Base-by-base conservation (phyloP, 2,888 invertebrate genomes). In the Amaurobius ferox region DNA sequence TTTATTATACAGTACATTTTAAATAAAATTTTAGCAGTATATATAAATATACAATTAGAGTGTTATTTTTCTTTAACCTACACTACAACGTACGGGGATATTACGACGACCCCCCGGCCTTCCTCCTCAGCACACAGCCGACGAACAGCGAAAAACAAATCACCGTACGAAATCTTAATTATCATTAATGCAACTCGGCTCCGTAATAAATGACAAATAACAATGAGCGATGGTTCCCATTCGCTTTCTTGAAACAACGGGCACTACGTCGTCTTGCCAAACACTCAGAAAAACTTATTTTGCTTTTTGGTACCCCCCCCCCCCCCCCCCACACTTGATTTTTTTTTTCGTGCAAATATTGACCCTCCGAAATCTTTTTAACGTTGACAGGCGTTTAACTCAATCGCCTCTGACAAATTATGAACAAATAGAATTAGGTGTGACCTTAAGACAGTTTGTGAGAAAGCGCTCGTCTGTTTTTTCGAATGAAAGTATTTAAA, bases 341-440 rank as follows among this genome's bases (percentile, higher is more conserved):
- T 66, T 30, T 66, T 19, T 7, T 19, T 48, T 35, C 39, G 62
- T 67, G 64, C 77, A 76, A 83, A 83, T 83, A 83, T 83, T 83
- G 83, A 83, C 83, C 71, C 28, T n/a, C 66, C 44, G 70, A 67
- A 68, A 26, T 44, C 32, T 67, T 67, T 72, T 13, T 35, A 73
- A 26, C 39, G 26, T 39, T 83, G 83, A 83, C 83, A 83, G 77
- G 61, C 83, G 72, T 77, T 83, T 67, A 83, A 77, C 66, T 71
- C 67, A 83, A 39, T 83, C 83, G 66, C 77, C 19, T 48, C 77
- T 62, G 72, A 72, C 83, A 83, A 83, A 83, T 83, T 83, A 83
- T 72, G 77, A 83, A 72, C 72, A 83, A 83, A 83, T 72, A 83
- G 77, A 83, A 77, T 83, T 83, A 83, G 40, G 26, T 40, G 39